phyloP scores from a whole-genome alignment of 2,888 invertebrate species.

The Alitta virens region DNA sequence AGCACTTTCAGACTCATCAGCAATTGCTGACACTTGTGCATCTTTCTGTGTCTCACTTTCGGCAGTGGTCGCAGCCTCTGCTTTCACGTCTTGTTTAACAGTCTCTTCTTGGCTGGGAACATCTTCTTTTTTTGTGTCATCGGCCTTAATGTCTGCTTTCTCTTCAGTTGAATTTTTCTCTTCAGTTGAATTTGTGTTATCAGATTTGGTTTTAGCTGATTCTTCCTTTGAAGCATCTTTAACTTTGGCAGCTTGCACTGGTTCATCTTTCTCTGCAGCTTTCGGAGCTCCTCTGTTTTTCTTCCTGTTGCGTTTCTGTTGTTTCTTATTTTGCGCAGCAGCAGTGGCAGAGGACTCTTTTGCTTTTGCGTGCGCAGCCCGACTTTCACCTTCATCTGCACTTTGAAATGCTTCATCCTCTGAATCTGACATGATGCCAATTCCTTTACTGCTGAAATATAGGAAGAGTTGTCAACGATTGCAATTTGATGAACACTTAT shows the following conservation, averaged over 20 bases:
- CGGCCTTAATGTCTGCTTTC: too few relatives aligned
- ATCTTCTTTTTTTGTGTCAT: background rate
- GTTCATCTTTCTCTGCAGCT: background rate
- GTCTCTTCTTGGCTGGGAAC: background rate
- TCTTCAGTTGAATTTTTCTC: too few relatives aligned
- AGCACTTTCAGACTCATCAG: too few relatives aligned
- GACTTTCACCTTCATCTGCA: slow-evolving; percentile 51
- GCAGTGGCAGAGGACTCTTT: background rate
- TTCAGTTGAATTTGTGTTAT: too few relatives aligned
- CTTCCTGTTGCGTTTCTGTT: background rate
- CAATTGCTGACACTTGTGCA: too few relatives aligned
- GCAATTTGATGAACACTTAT: too few relatives aligned
- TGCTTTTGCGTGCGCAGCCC: background rate
- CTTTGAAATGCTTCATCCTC: slow-evolving; percentile 49
- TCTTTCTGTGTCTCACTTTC: background rate
- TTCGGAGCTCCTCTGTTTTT: background rate
- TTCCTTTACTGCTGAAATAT: too few relatives aligned
- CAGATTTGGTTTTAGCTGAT: too few relatives aligned
- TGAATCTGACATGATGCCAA: slow-evolving; percentile 17
- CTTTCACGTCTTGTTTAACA: background rate
- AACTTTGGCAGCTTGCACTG: background rate
- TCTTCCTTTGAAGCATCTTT: background rate
- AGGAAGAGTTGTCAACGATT: too few relatives aligned
- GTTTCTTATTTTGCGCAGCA: background rate
- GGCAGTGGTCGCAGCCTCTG: background rate